phyloP scores from a whole-genome alignment of 2,113 vertebrate species.

The Mellivora capensis region DNA sequence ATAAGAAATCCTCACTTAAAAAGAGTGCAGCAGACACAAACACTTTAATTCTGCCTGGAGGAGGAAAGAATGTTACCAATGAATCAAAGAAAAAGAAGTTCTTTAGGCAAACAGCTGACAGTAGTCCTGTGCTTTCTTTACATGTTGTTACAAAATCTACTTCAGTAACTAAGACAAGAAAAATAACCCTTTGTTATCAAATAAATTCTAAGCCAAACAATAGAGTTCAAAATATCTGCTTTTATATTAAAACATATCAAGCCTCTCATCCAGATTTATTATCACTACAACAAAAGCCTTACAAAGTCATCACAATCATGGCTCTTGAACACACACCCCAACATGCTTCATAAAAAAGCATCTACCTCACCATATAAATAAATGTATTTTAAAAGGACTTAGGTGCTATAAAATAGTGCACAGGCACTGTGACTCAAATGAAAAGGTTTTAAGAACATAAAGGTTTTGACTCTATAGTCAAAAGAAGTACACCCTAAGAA shows the following conservation, averaged over 20 bases:
- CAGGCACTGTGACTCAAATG: background rate
- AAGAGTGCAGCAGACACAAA: background rate
- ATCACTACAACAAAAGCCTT: background rate
- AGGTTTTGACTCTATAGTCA: background rate
- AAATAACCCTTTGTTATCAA: background rate
- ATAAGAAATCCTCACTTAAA: background rate
- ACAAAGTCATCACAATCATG: background rate
- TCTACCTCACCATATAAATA: background rate
- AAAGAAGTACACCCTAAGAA: background rate
- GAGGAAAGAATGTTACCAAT: background rate
- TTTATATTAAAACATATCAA: background rate
- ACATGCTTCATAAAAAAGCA: background rate
- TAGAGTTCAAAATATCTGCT: background rate
- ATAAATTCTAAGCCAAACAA: background rate
- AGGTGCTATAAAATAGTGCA: background rate
- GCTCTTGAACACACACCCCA: background rate
- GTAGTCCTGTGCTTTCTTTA: background rate
- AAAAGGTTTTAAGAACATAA: background rate
- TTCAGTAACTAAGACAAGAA: background rate
- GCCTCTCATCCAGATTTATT: background rate
- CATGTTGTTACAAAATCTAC: background rate
- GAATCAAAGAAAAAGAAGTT: background rate
- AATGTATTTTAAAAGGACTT: background rate
- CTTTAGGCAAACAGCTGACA: background rate
- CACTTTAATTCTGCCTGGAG: background rate